Conservation (phyloP, 2,888 invertebrate genomes). For the Tiliacea aurago region DNA sequence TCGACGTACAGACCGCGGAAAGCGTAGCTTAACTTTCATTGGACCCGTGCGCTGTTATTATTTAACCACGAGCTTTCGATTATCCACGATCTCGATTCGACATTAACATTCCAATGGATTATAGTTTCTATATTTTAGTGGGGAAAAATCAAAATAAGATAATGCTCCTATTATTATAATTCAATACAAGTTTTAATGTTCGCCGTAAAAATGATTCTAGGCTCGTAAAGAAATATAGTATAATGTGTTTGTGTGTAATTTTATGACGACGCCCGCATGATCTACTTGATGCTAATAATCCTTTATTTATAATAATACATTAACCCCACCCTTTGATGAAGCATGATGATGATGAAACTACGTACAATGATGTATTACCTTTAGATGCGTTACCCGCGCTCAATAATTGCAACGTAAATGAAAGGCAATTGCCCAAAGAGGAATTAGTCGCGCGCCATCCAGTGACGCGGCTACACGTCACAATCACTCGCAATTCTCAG, state of each 20-base stretch:
- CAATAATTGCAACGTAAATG: no score
- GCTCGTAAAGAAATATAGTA: constrained; percentile 82
- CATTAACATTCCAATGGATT: constrained; percentile 3
- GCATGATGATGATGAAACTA: neutral
- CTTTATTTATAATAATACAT: constrained; percentile 61
- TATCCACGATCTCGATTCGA: constrained; percentile 10
- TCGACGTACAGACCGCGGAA: no score
- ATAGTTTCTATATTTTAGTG: constrained; percentile 18
- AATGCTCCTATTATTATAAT: constrained; percentile 66
- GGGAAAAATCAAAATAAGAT: constrained; percentile 54
- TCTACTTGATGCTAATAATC: constrained; percentile 62
- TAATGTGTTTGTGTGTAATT: constrained; percentile 78
- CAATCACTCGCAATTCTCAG: no score
- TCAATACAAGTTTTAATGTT: constrained; percentile 79
- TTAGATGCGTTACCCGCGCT: no score
- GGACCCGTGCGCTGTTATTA: no score
- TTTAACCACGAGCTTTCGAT: no score
- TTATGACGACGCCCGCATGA: constrained; percentile 83
- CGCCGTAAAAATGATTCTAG: constrained; percentile 80
- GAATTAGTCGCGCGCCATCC: no score
- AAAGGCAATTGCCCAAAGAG: no score
- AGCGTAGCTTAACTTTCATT: no score
- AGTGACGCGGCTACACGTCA: no score
- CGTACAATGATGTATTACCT: no score
- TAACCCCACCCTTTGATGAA: constrained; percentile 40